These are phyloP conservation scores for Tuta absoluta DNA, from an alignment of 2,888 invertebrate species.

Conservation along the genomic window DNA sequence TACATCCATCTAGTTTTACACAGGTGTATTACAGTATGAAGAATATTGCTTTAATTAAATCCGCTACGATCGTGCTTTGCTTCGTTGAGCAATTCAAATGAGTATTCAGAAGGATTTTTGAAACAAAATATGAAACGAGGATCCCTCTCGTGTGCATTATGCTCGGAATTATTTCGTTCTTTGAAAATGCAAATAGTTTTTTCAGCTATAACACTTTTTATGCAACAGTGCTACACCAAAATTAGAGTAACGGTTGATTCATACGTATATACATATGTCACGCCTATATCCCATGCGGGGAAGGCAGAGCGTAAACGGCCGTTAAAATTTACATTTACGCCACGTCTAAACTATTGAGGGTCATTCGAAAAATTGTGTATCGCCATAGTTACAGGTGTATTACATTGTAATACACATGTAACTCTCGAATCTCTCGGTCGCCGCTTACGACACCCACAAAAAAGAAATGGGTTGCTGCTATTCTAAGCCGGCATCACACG, in stretches of 20 bases:
- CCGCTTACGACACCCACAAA: no score
- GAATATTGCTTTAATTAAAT: conserved; percentile 30
- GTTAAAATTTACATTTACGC: no score
- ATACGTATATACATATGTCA: no score
- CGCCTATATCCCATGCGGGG: no score
- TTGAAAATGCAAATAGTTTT: background rate
- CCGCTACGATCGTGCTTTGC: conserved; percentile 16
- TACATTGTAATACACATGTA: no score
- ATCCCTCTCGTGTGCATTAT: conserved; percentile 10
- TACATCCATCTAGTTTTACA: conserved; percentile 51
- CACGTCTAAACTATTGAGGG: no score
- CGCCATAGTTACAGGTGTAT: no score
- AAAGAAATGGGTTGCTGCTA: no score
- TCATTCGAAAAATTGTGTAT: no score
- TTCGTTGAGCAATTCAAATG: conserved; percentile 17
- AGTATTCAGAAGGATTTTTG: conserved; percentile 16
- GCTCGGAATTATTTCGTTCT: conserved; percentile 5
- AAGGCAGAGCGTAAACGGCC: no score
- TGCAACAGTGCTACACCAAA: background rate
- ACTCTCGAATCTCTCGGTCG: no score
- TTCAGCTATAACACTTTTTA: background rate
- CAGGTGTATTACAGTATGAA: conserved; percentile 31
- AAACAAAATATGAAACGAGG: conserved; percentile 8
- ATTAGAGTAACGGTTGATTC: background rate
- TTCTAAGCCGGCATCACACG: no score